Evolutionary conservation across 2,113 vertebrate species (phyloP), one percentile per base, ranked within the genome.

Genomic region (Hepsetus odoe): DNA sequence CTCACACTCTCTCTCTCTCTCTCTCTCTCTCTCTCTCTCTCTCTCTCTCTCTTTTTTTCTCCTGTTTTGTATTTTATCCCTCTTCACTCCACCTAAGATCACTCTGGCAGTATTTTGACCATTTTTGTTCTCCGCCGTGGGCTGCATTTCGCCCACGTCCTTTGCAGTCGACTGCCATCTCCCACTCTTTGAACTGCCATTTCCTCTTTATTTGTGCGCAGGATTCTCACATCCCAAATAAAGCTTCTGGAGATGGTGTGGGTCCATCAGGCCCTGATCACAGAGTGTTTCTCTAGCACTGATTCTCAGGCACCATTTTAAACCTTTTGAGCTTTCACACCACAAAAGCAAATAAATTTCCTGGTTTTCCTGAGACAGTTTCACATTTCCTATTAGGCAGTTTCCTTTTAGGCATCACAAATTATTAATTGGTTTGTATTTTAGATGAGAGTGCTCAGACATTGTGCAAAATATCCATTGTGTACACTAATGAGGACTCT

Each of bases 241-340:
- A 74, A 69, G 40, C 18, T 62, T 64, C 58, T 20, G 0, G 56
- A 64, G 62, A 69, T n/a, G 55, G 26, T 77, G 74, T 55, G 46
- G 78, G 67, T 77, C 62, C 66, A 69, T 80, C 69, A 74, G 74
- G 40, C 61, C 70, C 4, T 67, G 78, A 74, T 77, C 53, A 70
- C 24, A 42, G 62, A 49, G 44, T 30, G 30, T 73, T 42, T 74
- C 33, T 77, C 30, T 55, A 66, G n/a, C 30, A 40, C 20, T 49
- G n/a, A 74, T 26, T 35, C 28, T 30, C 51, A 28, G 3, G n/a
- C 40, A 32, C 14, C 11, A 55, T 55, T 55, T 22, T 11, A 9
- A 7, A 55, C 20, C 9, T 55, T 55, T 9, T 55, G n/a, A n/a
- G n/a, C n/a, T n/a, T n/a, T n/a, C n/a, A n/a, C n/a, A n/a, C n/a